Conservation (phyloP, 92 coral and sea anemone species). For the Palythoa grandiflora region DNA sequence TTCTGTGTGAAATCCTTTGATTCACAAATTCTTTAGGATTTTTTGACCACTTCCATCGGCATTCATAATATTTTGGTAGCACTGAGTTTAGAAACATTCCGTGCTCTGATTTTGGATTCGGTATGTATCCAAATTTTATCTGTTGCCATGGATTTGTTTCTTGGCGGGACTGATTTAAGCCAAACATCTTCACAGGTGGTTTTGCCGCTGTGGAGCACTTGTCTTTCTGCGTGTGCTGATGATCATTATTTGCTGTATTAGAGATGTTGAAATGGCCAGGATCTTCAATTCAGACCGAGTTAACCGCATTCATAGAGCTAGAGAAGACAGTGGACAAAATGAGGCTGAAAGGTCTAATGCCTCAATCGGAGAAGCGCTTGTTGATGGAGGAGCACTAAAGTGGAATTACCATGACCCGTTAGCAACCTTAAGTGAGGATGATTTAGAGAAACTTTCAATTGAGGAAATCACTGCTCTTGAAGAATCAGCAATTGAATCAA, state of each 20-base stretch:
- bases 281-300: neutral
- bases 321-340: slow-evolving; percentile 18
- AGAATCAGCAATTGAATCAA: slow-evolving; percentile 40
- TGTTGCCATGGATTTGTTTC: neutral
- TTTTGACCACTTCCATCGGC: slow-evolving; percentile 4
- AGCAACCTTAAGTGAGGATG: slow-evolving; percentile 42
- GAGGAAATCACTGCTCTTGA: slow-evolving; percentile 5
- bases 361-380: slow-evolving; percentile 18
- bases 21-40: neutral
- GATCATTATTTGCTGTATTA: neutral
- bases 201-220: neutral
- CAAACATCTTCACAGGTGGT: neutral
- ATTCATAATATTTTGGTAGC: neutral
- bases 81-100: neutral
- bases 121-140: neutral
- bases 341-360: slow-evolving; percentile 12
- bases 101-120: neutral
- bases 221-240: neutral
- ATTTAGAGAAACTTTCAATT: slow-evolving; percentile 36
- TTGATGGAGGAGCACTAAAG: slow-evolving; percentile 9
- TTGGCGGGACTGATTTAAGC: neutral
- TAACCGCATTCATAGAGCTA: slow-evolving; percentile 3
- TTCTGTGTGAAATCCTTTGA: neutral
- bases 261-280: slow-evolving; percentile 3
- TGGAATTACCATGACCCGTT: slow-evolving; percentile 14